Evolutionary conservation across 2,113 vertebrate genomes (phyloP).

Genomic region (Centropristis striata): DNA sequence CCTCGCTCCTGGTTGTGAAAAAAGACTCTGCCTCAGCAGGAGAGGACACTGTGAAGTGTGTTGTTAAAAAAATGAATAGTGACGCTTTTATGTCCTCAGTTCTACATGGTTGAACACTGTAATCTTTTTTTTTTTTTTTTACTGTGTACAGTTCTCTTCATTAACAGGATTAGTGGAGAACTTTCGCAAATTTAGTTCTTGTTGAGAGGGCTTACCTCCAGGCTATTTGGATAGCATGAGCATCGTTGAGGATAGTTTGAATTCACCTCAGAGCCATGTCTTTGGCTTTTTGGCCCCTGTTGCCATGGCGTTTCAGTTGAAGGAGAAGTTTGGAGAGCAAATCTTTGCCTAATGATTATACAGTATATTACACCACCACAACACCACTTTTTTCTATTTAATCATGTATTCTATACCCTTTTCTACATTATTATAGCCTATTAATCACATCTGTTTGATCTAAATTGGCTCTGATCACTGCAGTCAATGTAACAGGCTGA

Average conservation of each 20-base stretch:
- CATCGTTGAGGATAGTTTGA: constrained; percentile 46
- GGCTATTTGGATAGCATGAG: constrained; percentile 54
- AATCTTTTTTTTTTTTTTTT: constrained; percentile 21
- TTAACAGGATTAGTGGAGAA: constrained; percentile 57
- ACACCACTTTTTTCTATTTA: constrained; percentile 17
- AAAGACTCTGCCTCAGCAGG: constrained; percentile 35
- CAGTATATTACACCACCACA: constrained; percentile 19
- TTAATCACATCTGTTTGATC: constrained; percentile 8
- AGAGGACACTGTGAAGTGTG: constrained; percentile 38
- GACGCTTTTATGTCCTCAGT: constrained; percentile 27
- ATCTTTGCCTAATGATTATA: constrained; percentile 35
- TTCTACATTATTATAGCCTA: neutral
- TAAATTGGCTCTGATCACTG: constrained; percentile 7
- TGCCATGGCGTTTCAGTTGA: constrained; percentile 59
- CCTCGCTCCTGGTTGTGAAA: constrained; percentile 7
- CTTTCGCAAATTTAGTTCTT: constrained; percentile 56
- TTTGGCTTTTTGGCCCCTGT: constrained; percentile 62
- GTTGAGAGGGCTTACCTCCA: constrained; percentile 35
- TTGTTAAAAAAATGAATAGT: constrained; percentile 42
- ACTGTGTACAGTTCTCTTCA: constrained; percentile 36
- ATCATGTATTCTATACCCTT: neutral
- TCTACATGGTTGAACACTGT: constrained; percentile 41
- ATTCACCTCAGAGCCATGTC: constrained; percentile 58
- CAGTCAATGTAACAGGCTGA: neutral
- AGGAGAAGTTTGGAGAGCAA: constrained; percentile 59